Percentiles rank a stretch among this genome's conserved stretches.
phyloP scores from a whole-genome alignment of 1,140 invertebrate genomes.

The Caerostris darwini region DNA sequence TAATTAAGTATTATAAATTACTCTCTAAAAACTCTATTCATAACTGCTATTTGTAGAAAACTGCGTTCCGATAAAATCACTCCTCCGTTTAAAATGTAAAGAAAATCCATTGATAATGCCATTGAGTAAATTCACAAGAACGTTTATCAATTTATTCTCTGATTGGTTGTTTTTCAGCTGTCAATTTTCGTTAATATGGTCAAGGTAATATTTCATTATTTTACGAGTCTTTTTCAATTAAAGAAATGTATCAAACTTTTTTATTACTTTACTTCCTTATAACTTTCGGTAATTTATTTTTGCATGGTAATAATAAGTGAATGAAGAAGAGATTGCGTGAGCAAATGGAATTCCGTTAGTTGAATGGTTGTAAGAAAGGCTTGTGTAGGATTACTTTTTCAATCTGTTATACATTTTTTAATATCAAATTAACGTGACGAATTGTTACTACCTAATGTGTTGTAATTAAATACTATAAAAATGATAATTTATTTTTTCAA shows the following conservation, averaged over 20 bases:
- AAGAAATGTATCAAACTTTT: background rate
- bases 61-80: background rate
- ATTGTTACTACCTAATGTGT: too few relatives aligned
- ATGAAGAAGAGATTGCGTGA: background rate
- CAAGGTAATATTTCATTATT: background rate
- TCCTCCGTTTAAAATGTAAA: background rate
- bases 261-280: background rate
- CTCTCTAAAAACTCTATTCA: too few relatives aligned
- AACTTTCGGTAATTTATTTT: background rate
- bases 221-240: background rate
- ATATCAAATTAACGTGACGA: too few relatives aligned
- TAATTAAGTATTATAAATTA: too few relatives aligned
- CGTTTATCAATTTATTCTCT: background rate
- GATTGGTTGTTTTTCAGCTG: conserved; percentile 13
- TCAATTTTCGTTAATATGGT: background rate
- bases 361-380: too few relatives aligned
- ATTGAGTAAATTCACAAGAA: background rate
- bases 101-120: background rate
- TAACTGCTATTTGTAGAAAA: too few relatives aligned
- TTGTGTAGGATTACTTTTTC: too few relatives aligned
- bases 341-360: too few relatives aligned
- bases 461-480: too few relatives aligned
- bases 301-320: background rate
- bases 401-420: too few relatives aligned
- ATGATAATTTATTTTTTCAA: too few relatives aligned